phyloP scores from a whole-genome alignment of 2,888 invertebrate genomes.

The Philereme transversata region DNA sequence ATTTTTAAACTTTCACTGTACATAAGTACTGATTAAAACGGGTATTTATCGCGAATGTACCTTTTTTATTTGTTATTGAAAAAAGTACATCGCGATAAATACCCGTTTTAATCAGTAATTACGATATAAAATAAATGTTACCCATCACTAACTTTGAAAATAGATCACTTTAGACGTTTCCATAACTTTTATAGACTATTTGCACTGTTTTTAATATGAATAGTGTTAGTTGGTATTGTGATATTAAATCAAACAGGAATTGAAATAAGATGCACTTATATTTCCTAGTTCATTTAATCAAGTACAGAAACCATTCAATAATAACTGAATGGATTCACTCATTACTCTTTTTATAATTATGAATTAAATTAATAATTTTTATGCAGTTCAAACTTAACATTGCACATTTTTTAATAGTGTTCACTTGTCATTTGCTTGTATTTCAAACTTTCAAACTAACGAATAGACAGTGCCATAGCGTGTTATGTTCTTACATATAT shows the following conservation, averaged over 20 bases:
- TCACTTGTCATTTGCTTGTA: constrained; percentile 38
- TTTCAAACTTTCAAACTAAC: constrained; percentile 65
- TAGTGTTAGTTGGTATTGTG: constrained; percentile 31
- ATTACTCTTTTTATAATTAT: too few relatives aligned
- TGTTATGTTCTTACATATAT: constrained; percentile 44
- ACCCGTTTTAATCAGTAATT: too few relatives aligned
- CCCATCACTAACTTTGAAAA: neutral
- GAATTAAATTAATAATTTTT: too few relatives aligned
- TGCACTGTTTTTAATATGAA: constrained; percentile 19
- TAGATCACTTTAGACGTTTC: neutral
- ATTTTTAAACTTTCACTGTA: too few relatives aligned
- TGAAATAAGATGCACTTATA: constrained; percentile 31
- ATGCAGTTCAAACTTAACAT: neutral
- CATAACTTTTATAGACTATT: constrained; percentile 27
- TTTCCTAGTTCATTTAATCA: constrained; percentile 10
- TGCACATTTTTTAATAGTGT: constrained; percentile 14
- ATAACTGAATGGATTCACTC: too few relatives aligned
- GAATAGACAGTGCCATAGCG: constrained; percentile 78
- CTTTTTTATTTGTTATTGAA: too few relatives aligned
- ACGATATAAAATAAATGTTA: neutral
- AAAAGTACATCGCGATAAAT: too few relatives aligned
- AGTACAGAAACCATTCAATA: constrained; percentile 6
- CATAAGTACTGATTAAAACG: too few relatives aligned
- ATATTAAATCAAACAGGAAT: constrained; percentile 37
- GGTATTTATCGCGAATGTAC: too few relatives aligned